Percentiles rank a stretch among this genome's conserved stretches.
These are phyloP conservation scores for Numenius arquata DNA, from an alignment of 2,113 vertebrate species.

Conservation along the genomic window DNA sequence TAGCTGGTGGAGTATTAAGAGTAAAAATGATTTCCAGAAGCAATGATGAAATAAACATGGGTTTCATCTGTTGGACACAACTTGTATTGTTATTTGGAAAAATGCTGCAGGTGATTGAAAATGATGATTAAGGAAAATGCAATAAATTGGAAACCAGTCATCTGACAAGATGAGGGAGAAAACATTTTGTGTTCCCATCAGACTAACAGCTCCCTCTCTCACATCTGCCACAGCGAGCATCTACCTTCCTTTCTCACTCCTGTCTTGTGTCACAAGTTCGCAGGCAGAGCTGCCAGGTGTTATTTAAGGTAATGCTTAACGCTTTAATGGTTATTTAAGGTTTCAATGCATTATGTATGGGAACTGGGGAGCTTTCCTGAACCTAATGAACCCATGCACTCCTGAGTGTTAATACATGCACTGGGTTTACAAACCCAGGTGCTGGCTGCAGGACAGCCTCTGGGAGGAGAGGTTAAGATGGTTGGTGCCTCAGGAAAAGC, in stretches of 20 bases:
- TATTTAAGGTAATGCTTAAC: neutral
- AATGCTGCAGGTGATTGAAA: neutral
- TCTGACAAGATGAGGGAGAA: neutral
- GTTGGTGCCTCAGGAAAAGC: rapidly evolving
- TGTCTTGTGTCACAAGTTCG: neutral
- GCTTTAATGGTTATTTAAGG: neutral
- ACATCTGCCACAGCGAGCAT: neutral
- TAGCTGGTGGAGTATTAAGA: neutral
- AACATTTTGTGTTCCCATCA: neutral
- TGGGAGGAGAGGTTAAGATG: neutral
- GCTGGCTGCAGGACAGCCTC: neutral
- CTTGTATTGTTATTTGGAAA: neutral
- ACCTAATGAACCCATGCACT: neutral
- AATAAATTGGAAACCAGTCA: neutral
- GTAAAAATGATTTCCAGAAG: neutral
- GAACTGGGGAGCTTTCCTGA: neutral
- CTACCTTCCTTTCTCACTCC: neutral
- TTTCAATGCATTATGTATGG: neutral
- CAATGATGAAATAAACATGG: neutral
- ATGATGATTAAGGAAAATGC: neutral
- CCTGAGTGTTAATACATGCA: too few relatives aligned
- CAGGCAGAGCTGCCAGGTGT: neutral
- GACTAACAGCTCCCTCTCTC: neutral
- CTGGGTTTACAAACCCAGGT: neutral
- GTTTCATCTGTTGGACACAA: neutral